Conservation (phyloP, 2,797 vertebrate genomes). For the Atherinosoma microstoma region DNA sequence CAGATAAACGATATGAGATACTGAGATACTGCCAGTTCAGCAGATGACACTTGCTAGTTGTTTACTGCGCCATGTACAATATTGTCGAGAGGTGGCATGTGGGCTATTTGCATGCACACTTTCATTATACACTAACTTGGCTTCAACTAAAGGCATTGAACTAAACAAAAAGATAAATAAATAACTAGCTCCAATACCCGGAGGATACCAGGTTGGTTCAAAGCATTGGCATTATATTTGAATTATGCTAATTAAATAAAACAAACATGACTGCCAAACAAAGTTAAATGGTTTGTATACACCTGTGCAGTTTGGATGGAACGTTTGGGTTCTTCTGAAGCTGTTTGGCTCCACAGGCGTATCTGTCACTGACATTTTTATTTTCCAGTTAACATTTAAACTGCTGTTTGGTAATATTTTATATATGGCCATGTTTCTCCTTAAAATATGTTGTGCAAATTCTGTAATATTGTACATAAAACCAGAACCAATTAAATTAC, state of each 20-base stretch:
- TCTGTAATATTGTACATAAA: neutral
- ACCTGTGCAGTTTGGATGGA: slow-evolving; percentile 67
- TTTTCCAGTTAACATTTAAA: slow-evolving; percentile 17
- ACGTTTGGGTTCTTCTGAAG: slow-evolving; percentile 50
- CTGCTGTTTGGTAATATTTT: slow-evolving; percentile 18
- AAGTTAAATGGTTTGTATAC: slow-evolving; percentile 58
- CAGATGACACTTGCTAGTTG: slow-evolving; percentile 61
- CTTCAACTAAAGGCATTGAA: slow-evolving; percentile 39
- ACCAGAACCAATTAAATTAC: neutral
- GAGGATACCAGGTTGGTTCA: slow-evolving; percentile 61
- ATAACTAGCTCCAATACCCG: slow-evolving; percentile 26
- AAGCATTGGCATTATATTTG: slow-evolving; percentile 62
- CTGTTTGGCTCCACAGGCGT: slow-evolving; percentile 37
- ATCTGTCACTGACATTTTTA: slow-evolving; percentile 39
- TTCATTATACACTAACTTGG: slow-evolving; percentile 27
- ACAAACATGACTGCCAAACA: slow-evolving; percentile 61
- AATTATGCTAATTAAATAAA: slow-evolving; percentile 69
- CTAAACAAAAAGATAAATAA: slow-evolving; percentile 15
- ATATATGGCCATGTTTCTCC: neutral
- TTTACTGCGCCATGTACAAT: slow-evolving; percentile 39
- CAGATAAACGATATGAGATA: slow-evolving; percentile 49
- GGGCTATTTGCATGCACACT: slow-evolving; percentile 33
- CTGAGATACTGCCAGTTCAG: slow-evolving; percentile 57
- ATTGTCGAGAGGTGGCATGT: slow-evolving; percentile 45
- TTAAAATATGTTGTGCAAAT: neutral